Evolutionary conservation across 2,797 vertebrate species (phyloP).

Genomic region (Catharus ustulatus): DNA sequence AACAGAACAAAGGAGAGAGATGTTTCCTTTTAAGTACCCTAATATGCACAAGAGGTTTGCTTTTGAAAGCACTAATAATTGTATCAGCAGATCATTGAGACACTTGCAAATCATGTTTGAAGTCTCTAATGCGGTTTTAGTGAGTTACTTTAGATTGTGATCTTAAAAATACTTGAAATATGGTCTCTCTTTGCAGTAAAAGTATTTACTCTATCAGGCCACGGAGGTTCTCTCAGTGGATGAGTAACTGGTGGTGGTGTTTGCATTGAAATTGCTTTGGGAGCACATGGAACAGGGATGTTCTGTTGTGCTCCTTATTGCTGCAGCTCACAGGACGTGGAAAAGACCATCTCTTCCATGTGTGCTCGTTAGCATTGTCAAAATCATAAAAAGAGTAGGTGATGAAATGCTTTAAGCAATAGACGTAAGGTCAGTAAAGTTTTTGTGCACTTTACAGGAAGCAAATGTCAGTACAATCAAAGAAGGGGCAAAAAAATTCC

Average conservation of each 20-base stretch:
- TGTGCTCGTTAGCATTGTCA: conserved; percentile 47
- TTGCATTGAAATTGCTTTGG: not conserved
- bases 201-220: not conserved
- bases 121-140: not conserved
- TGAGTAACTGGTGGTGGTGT: not conserved
- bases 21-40: not conserved
- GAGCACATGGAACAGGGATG: not conserved
- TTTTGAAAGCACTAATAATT: not conserved
- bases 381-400: conserved; percentile 25
- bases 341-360: not conserved
- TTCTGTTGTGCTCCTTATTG: not conserved
- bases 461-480: conserved; percentile 66
- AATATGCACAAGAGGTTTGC: not conserved
- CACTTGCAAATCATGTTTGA: not conserved
- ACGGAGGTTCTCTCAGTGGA: not conserved
- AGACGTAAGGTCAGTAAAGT: conserved; percentile 27
- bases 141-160: not conserved
- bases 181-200: not conserved
- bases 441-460: conserved; percentile 68
- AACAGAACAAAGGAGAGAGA: not conserved
- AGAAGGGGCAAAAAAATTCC: conserved; percentile 65
- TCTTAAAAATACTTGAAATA: not conserved
- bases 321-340: not conserved
- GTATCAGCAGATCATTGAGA: not conserved
- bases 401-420: conserved; percentile 59